Conservation (phyloP, 2,113 vertebrate species). For the Nannobrachium achirus region DNA sequence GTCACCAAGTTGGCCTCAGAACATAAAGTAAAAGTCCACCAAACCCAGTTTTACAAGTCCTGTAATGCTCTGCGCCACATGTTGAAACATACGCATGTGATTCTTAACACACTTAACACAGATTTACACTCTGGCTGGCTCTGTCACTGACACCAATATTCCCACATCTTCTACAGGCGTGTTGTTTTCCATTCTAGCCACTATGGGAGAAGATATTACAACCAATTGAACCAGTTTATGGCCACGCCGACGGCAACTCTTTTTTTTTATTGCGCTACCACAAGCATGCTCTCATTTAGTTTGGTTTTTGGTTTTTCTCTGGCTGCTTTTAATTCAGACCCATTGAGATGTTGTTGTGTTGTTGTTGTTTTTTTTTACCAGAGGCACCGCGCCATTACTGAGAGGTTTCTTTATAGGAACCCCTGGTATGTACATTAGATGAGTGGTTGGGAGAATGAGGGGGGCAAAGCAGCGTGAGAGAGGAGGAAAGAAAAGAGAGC, state of each 20-base stretch:
- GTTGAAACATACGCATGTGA: no score
- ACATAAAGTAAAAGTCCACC: no score
- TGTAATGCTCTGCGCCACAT: no score
- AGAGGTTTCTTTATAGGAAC: conserved; percentile 40
- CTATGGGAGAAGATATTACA: background rate
- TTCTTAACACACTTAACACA: no score
- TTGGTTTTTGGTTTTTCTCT: background rate
- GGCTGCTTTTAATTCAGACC: background rate
- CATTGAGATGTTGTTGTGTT: conserved; percentile 35
- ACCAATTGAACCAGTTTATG: background rate
- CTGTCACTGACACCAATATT: background rate
- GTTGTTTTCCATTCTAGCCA: background rate
- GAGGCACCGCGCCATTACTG: conserved; percentile 32
- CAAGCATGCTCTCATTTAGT: background rate
- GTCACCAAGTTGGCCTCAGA: no score
- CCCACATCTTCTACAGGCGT: background rate
- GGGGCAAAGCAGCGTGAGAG: no score
- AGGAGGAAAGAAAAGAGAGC: no score
- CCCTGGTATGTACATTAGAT: conserved; percentile 44
- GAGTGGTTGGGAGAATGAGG: no score
- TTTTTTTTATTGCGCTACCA: background rate
- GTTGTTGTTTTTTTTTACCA: conserved; percentile 1
- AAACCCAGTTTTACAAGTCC: no score
- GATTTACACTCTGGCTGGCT: background rate
- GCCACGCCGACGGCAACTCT: background rate